A percentile compares a stretch with the other conserved stretches of the same genome.
These are phyloP conservation scores for Octonoba sinensis DNA, from an alignment of 2,888 invertebrate species.

Conservation along the genomic window DNA sequence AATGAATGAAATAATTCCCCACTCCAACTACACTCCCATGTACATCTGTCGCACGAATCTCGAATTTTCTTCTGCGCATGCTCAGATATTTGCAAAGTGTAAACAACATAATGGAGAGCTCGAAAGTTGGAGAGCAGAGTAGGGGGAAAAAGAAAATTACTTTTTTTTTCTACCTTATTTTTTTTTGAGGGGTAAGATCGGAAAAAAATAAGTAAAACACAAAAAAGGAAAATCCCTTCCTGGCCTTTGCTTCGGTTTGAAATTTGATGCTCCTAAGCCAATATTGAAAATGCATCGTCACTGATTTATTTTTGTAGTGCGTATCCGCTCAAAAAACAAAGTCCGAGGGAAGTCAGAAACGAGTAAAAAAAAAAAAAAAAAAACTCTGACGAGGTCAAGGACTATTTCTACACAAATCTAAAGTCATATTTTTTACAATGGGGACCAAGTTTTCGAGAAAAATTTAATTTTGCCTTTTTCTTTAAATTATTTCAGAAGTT, in stretches of 20 bases:
- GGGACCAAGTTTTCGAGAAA: too few relatives aligned
- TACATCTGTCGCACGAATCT: conserved; percentile 26
- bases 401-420: too few relatives aligned
- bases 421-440: too few relatives aligned
- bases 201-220: conserved; percentile 9
- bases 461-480: too few relatives aligned
- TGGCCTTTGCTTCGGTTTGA: conserved; percentile 34
- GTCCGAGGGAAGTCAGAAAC: conserved; percentile 22
- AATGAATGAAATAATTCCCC: too few relatives aligned
- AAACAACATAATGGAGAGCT: conserved; percentile 30
- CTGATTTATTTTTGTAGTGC: conserved; percentile 21
- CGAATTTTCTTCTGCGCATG: conserved; percentile 21
- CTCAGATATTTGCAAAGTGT: conserved; percentile 15
- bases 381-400: too few relatives aligned
- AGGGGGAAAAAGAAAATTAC: conserved; percentile 1
- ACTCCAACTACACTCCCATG: background rate
- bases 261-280: conserved; percentile 58
- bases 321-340: conserved; percentile 35
- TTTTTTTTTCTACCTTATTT: background rate
- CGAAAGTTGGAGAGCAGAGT: conserved; percentile 21
- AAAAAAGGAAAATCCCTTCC: conserved; percentile 19
- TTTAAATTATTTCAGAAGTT: too few relatives aligned
- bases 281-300: conserved; percentile 48
- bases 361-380: too few relatives aligned
- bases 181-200: conserved; percentile 4